Conservation (phyloP, 2,113 vertebrate species). For the Macquaria ambigua region DNA sequence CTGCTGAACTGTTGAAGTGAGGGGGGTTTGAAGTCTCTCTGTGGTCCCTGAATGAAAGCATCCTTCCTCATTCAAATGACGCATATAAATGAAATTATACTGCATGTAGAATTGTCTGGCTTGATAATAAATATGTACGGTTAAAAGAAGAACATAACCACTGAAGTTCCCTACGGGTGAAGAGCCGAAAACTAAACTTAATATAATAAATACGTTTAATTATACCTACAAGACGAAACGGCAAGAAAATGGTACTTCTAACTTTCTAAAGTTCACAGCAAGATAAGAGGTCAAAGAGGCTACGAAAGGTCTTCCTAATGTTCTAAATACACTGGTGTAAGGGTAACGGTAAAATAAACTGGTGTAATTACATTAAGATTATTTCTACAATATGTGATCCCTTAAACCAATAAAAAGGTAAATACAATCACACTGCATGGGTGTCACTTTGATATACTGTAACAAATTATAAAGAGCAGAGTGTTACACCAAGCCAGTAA, state of each 20-base stretch:
- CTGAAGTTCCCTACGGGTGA: rapidly evolving
- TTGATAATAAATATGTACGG: neutral
- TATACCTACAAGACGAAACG: neutral
- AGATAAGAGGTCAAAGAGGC: neutral
- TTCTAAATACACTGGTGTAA: neutral
- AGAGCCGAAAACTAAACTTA: neutral
- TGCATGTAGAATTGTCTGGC: neutral
- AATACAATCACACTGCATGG: neutral
- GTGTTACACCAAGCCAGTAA: neutral
- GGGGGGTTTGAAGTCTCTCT: neutral
- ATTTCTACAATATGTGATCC: neutral
- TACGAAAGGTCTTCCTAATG: neutral
- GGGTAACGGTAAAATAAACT: neutral
- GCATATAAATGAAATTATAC: neutral
- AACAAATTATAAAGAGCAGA: neutral
- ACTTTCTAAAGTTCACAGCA: neutral
- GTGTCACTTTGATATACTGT: neutral
- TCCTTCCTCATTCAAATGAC: neutral
- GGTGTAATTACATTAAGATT: neutral
- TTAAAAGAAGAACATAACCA: neutral
- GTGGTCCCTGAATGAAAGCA: constrained; percentile 2
- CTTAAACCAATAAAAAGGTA: neutral
- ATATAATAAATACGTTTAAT: constrained; percentile 15
- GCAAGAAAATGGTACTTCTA: neutral
- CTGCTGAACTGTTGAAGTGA: constrained; percentile 9